Conservation (phyloP, 2,113 vertebrate species). For the Cygnus atratus region DNA sequence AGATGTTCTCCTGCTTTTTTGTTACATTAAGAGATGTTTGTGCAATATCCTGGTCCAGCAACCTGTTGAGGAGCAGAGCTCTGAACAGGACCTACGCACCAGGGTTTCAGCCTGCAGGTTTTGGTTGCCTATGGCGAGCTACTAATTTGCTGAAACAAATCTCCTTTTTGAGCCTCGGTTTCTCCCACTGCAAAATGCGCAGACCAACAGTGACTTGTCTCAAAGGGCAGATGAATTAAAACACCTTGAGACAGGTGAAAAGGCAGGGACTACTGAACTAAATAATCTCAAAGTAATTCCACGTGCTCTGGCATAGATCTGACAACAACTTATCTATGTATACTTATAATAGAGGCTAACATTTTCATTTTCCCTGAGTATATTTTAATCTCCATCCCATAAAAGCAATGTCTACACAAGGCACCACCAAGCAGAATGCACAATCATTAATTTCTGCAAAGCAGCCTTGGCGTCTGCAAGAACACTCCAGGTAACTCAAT, state of each 20-base stretch:
- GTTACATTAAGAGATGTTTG: background rate
- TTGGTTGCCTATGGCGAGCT: background rate
- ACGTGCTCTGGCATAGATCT: background rate
- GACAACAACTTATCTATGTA: slow-evolving; percentile 2
- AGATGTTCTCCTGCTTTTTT: background rate
- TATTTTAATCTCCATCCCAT: slow-evolving; percentile 44
- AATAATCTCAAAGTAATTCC: background rate
- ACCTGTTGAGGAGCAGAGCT: background rate
- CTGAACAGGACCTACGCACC: background rate
- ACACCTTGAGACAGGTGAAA: slow-evolving; percentile 3
- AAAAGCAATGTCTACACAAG: slow-evolving; percentile 7
- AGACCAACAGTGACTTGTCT: background rate
- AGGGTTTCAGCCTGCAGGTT: background rate
- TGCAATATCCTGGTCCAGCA: background rate
- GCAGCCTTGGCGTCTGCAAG: slow-evolving; percentile 32
- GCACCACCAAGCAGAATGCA: slow-evolving; percentile 28
- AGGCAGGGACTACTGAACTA: background rate
- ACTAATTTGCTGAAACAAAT: background rate
- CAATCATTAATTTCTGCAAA: slow-evolving; percentile 45
- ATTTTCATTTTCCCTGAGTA: slow-evolving; percentile 46
- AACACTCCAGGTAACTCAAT: slow-evolving; percentile 49
- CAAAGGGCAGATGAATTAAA: background rate
- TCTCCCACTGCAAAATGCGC: background rate
- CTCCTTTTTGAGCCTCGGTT: background rate
- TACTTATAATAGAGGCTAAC: slow-evolving; percentile 52